Conservation (phyloP, 2,113 vertebrate genomes). For the Forbesichthys agassizii region DNA sequence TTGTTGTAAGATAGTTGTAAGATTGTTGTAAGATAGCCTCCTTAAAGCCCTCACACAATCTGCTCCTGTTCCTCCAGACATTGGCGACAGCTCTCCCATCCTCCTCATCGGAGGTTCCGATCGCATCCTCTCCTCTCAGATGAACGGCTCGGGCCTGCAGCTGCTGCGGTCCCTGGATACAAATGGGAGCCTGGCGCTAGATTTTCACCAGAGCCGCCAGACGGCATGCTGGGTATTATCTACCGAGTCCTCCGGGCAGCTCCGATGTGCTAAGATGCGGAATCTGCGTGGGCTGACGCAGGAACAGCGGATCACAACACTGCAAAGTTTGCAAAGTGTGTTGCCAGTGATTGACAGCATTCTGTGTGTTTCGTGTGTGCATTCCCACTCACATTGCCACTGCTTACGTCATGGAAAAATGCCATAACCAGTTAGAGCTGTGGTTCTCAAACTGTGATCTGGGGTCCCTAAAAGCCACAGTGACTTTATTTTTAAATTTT, state of each 20-base stretch:
- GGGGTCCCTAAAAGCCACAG: no score
- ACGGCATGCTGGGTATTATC: slow-evolving; percentile 89
- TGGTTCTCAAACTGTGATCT: background rate
- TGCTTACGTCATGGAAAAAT: background rate
- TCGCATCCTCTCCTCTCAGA: slow-evolving; percentile 80
- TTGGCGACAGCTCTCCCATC: slow-evolving; percentile 83
- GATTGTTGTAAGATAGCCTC: background rate
- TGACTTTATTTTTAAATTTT: no score
- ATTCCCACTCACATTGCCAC: background rate
- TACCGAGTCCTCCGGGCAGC: slow-evolving; percentile 80
- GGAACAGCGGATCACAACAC: slow-evolving; percentile 79
- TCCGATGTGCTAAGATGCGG: slow-evolving; percentile 83
- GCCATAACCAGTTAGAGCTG: background rate
- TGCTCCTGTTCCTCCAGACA: slow-evolving; percentile 71
- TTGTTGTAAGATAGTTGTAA: background rate
- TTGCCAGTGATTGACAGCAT: slow-evolving; percentile 11
- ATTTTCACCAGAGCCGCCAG: slow-evolving; percentile 85
- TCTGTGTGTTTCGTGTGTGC: background rate
- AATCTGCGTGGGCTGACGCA: slow-evolving; percentile 78
- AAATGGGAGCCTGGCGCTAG: slow-evolving; percentile 83
- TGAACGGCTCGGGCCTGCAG: slow-evolving; percentile 85
- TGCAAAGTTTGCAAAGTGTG: slow-evolving; percentile 88
- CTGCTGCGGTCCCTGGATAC: slow-evolving; percentile 72
- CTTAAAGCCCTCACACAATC: background rate
- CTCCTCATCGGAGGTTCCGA: slow-evolving; percentile 84